Evolutionary conservation across 2,113 vertebrate genomes (phyloP).

Genomic region (Recurvirostra avosetta): DNA sequence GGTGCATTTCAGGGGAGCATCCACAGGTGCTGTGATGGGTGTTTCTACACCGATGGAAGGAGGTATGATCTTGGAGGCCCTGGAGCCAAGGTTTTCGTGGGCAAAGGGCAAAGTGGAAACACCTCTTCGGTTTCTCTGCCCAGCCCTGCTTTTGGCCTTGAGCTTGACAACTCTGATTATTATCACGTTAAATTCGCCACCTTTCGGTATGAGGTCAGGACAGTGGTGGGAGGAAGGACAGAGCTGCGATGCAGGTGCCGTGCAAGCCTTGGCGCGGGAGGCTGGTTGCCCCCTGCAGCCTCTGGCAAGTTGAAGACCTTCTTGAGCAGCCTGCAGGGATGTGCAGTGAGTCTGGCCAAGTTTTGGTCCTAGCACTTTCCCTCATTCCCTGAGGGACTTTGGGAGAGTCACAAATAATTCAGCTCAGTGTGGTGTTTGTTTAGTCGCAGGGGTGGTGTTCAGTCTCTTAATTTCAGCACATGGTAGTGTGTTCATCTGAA

Average conservation of each 20-base stretch:
- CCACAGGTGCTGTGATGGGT: not conserved
- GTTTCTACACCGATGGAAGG: not conserved
- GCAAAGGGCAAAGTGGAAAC: not conserved
- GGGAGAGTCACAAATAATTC: not conserved
- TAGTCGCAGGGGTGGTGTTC: not conserved
- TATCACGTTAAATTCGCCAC: not conserved
- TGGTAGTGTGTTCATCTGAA: not conserved
- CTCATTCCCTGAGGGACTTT: not conserved
- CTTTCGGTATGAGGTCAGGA: not conserved
- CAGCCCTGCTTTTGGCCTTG: not conserved
- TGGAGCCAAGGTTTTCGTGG: not conserved
- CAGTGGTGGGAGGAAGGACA: not conserved
- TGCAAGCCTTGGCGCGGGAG: accelerated
- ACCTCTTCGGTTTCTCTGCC: not conserved
- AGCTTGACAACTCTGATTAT: accelerated
- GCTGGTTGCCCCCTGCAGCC: not conserved
- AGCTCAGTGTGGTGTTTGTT: accelerated
- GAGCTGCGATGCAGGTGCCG: not conserved
- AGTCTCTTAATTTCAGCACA: not conserved
- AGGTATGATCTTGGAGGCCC: not conserved
- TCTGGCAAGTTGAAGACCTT: not conserved
- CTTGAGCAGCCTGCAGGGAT: accelerated
- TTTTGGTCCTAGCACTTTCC: not conserved
- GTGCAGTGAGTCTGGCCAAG: accelerated
- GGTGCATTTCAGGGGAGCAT: not conserved